These are phyloP conservation scores for Hydrozoanthus tunicans DNA, from an alignment of 64 coral and sea anemone genomes.

Conservation along the genomic window DNA sequence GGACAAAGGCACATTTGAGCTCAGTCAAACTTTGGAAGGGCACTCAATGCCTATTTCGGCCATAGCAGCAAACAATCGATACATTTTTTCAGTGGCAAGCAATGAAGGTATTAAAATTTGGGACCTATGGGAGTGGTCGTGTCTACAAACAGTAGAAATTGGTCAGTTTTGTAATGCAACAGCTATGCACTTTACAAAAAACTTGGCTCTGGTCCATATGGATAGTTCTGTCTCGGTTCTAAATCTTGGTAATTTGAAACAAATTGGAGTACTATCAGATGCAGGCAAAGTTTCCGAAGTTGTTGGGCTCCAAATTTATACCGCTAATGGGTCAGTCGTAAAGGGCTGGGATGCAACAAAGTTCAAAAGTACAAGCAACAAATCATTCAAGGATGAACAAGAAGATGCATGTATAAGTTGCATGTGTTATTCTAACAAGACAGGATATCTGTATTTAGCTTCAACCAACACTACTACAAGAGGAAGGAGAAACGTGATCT, in stretches of 20 bases:
- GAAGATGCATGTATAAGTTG: conserved; percentile 37
- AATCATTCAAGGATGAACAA: conserved; percentile 56
- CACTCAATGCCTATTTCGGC: conserved; percentile 68
- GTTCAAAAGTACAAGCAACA: conserved; percentile 60
- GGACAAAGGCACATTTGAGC: conserved; percentile 76
- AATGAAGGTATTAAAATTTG: conserved; percentile 79
- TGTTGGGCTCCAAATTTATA: conserved; percentile 41
- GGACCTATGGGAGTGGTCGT: conserved; percentile 81
- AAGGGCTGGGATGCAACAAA: conserved; percentile 40
- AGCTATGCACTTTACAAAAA: conserved; percentile 63
- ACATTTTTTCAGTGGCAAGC: conserved; percentile 77
- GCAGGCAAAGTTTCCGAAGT: conserved; percentile 60
- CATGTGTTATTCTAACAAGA: conserved; percentile 56
- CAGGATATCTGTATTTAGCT: conserved; percentile 63
- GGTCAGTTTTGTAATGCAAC: conserved; percentile 22
- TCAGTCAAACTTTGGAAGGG: conserved; percentile 47
- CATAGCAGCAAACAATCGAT: conserved; percentile 75
- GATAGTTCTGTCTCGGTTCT: conserved; percentile 50
- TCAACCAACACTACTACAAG: not conserved
- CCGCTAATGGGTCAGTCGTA: conserved; percentile 34
- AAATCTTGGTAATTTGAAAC: conserved; percentile 89
- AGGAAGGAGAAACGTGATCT: conserved; percentile 47
- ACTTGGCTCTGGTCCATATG: conserved; percentile 58
- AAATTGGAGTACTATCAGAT: conserved; percentile 44
- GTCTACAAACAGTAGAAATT: conserved; percentile 61